Evolutionary conservation across 1,140 invertebrate genomes (phyloP), one percentile per base, ranked within the genome.

Genomic region (Drosophila aff.): DNA sequence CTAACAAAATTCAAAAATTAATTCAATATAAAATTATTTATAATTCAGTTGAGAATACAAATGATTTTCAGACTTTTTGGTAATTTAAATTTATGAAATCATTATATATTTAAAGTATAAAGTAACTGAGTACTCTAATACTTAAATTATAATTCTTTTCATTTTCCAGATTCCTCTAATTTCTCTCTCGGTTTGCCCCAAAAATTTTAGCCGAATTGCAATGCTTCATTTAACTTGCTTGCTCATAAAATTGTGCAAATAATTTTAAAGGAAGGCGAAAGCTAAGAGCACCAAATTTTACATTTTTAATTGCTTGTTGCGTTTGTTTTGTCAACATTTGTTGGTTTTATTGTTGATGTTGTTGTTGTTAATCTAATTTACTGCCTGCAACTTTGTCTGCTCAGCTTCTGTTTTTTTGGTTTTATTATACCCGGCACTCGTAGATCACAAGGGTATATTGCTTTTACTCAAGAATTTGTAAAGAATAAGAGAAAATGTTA

Each of bases 241-340:
- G 52, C 55, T 76, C 65, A 68, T 75, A 67, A 85, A 86, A 79
- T 86, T 74, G 50, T 26, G 31, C 49, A 77, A 69, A 76, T 69
- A 36, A 64, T 68, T 69, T 87, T 64, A 68, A 77, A 44, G 64
- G 23, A 55, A 77, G 36, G 31, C 44, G 43, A 73, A 72, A 72
- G 68, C 66, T 71, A 33, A 72, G 53, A 60, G 69, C 31, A 36
- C 33, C 26, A 44, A 68, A 77, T 87, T 87, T 87, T 89, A 90
- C 84, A 87, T 87, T 87, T 87, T 87, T 89, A 87, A 87, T 87
- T 87, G 85, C 84, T 84, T 74, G 81, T 78, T 81, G 64, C 81
- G 72, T 87, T 87, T 89, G 62, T 74, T 89, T 89, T 87, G 84
- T 80, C 82, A 87, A 82, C 72, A 77, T 68, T 79, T 67, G 77